These are phyloP conservation scores for Drymonia ruficornis DNA, from an alignment of 2,888 invertebrate species.

Conservation along the genomic window DNA sequence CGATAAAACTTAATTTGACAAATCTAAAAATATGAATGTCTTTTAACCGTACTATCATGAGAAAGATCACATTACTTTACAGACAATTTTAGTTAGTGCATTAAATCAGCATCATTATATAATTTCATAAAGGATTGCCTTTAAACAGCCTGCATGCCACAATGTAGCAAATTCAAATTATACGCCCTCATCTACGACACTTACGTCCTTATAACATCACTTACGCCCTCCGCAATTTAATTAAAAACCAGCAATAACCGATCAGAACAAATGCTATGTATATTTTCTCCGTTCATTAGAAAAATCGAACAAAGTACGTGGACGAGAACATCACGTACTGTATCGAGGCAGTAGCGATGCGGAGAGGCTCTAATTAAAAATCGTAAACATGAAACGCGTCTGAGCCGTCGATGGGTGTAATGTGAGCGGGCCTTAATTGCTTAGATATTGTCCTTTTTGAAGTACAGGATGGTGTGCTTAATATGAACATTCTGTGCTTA, in stretches of 20 bases:
- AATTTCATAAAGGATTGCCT: too few species aligned
- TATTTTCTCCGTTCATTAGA: slow-evolving; percentile 10
- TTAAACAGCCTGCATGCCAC: too few species aligned
- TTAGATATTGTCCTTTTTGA: slow-evolving; percentile 21
- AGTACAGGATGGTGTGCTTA: background rate
- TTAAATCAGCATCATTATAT: too few species aligned
- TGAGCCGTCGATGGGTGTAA: slow-evolving; percentile 36
- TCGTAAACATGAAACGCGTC: slow-evolving; percentile 55
- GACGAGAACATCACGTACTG: slow-evolving; percentile 34
- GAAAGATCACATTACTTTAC: too few species aligned
- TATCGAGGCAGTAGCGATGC: slow-evolving; percentile 20
- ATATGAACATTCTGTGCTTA: background rate
- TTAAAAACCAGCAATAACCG: slow-evolving; percentile 7
- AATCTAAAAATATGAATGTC: too few species aligned
- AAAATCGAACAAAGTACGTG: slow-evolving; percentile 29
- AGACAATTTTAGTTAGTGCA: too few species aligned
- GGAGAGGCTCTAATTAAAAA: slow-evolving; percentile 61
- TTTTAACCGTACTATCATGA: too few species aligned
- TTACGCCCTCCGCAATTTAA: background rate
- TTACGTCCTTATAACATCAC: background rate
- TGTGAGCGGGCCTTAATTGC: slow-evolving; percentile 42
- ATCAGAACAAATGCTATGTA: slow-evolving; percentile 2
- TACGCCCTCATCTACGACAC: background rate
- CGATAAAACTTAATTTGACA: too few species aligned
- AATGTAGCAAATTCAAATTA: background rate